Base-by-base conservation (phyloP, 2,797 vertebrate species). In the Enteromius viviparus region DNA sequence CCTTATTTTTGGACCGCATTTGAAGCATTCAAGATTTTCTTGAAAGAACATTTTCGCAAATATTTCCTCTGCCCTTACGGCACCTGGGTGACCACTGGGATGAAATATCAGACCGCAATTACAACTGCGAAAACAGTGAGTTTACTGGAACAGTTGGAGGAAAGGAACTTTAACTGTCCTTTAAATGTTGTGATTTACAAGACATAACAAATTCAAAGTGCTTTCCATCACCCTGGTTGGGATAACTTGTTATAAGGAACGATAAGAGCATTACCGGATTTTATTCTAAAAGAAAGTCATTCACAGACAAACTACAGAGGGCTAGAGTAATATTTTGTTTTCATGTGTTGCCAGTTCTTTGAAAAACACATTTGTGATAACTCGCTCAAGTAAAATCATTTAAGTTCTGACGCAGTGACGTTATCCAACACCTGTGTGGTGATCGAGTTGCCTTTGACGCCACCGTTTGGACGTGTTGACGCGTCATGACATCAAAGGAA, bases 361-460 rank as follows among this genome's bases (percentile, higher is more conserved):
- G 86, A 93, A 92, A 92, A 92, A 88, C 58, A 88, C 82, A 91
- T 91, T 84, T 66, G 80, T 74, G 92, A 88, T 88, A 62, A 87
- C 72, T 47, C 11, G 21, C 32, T 45, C 34, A 53, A 66, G 64
- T 19, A 37, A 55, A 37, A 40, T 65, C 12, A 76, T 7, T 40
- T 40, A 23, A 92, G 89, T 78, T 81, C 34, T 62, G 83, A 78
- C 87, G 82, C 29, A 69, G 80, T 82, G 88, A 84, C 76, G 85
- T 87, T 75, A 80, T 58, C 42, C 66, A 60, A 69, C 55, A 70
- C 60, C 86, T 47, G 86, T 81, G 76, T 71, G 77, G 62, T 84
- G 83, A 89, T 87, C 84, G 51, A 23, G 78, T 81, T 75, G 29
- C 26, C 3, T 26, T 23, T 3, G 21, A 77, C 21, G 45, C 66